Conservation (phyloP, 92 coral and sea anemone species). For the Chrysogorgia sp. region DNA sequence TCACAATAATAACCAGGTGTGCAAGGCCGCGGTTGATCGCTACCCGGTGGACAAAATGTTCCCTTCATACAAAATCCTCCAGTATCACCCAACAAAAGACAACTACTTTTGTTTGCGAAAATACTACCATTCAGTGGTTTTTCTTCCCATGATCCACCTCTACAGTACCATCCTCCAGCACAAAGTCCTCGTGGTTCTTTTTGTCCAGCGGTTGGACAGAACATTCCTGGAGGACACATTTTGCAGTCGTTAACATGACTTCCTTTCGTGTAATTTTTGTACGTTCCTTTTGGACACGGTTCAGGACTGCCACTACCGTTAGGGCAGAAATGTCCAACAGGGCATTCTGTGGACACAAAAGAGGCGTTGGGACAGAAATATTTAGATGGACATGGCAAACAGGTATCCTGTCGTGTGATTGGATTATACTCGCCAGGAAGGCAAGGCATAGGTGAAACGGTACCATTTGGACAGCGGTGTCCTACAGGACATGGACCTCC, state of each 20-base stretch:
- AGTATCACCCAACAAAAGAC: constrained; percentile 89
- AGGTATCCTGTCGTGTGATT: constrained; percentile 78
- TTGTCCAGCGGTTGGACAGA: constrained; percentile 79
- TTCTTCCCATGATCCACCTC: constrained; percentile 97
- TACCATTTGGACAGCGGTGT: constrained; percentile 78
- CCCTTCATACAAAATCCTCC: constrained; percentile 97
- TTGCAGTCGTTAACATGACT: constrained; percentile 75
- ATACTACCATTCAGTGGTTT: constrained; percentile 74
- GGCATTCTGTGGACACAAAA: constrained; percentile 71
- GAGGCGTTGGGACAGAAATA: constrained; percentile 98
- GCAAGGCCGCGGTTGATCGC: constrained; percentile 85
- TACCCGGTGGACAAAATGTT: constrained; percentile 87
- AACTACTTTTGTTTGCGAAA: constrained; percentile 81
- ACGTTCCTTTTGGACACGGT: constrained; percentile 90
- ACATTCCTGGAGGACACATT: constrained; percentile 92
- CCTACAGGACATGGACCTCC: constrained; percentile 99
- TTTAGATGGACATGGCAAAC: constrained; percentile 80
- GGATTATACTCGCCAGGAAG: constrained; percentile 87
- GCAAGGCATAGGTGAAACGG: constrained; percentile 81
- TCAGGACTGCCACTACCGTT: constrained; percentile 75
- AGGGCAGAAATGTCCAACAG: constrained; percentile 82
- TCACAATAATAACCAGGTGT: constrained; percentile 95
- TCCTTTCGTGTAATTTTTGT: constrained; percentile 90
- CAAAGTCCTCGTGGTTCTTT: constrained; percentile 80
- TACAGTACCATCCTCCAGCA: constrained; percentile 93